Evolutionary conservation across 2,888 invertebrate species (phyloP).

Genomic region (Caenorhabditis japonica): DNA sequence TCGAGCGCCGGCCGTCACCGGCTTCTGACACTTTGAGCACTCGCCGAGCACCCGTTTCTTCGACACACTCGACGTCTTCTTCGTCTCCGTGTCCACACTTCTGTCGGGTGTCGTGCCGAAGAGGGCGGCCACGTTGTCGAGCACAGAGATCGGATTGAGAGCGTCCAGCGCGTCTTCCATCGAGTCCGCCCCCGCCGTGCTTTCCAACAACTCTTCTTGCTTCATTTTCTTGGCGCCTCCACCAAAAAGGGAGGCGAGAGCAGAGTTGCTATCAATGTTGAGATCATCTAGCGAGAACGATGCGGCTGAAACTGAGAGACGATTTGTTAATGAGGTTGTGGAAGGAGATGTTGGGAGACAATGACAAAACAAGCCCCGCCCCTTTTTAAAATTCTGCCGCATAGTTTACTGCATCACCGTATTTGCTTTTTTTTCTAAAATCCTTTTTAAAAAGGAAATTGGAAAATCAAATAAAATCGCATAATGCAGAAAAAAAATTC

Average conservation of each 20-base stretch:
- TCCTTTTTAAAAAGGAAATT: too few species aligned
- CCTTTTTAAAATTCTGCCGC: too few species aligned
- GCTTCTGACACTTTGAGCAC: constrained; percentile 75
- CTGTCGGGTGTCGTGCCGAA: constrained; percentile 57
- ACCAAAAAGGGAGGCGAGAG: constrained; percentile 42
- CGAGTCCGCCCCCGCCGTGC: constrained; percentile 14
- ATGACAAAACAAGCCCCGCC: too few species aligned
- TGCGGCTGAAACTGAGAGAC: constrained; percentile 34
- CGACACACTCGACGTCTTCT: constrained; percentile 55
- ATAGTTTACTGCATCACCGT: too few species aligned
- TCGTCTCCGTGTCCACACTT: constrained; percentile 30
- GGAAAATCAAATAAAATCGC: too few species aligned
- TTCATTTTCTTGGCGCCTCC: constrained; percentile 50
- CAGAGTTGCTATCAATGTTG: constrained; percentile 40
- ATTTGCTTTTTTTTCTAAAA: too few species aligned
- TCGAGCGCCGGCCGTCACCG: constrained; percentile 76
- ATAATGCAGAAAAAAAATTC: too few species aligned
- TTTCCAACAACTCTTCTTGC: constrained; percentile 39
- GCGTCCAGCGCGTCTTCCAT: constrained; percentile 52
- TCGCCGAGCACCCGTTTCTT: constrained; percentile 76
- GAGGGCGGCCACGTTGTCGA: constrained; percentile 67
- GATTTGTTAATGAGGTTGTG: not conserved
- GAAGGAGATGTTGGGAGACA: not conserved
- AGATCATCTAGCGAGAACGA: constrained; percentile 47
- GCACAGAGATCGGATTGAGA: constrained; percentile 62